These are phyloP conservation scores for Galago senegalensis DNA, from an alignment of 2,797 vertebrate genomes.

Conservation along the genomic window DNA sequence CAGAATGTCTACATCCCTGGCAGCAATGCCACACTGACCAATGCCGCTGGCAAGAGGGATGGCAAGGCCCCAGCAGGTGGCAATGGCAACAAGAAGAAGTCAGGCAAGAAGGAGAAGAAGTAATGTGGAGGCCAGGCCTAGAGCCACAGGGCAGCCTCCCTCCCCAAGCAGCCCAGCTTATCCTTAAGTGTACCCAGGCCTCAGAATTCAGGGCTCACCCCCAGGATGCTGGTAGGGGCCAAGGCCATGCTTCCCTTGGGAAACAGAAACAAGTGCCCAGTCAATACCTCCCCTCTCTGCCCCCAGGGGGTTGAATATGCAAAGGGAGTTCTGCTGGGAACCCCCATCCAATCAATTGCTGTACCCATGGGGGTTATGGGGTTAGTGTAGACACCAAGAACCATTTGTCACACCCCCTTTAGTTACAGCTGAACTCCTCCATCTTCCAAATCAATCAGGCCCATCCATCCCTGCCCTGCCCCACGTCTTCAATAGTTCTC, in stretches of 20 bases:
- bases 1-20: slow-evolving; percentile 99
- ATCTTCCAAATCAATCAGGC: slow-evolving; percentile 79
- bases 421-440: slow-evolving; percentile 76
- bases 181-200: slow-evolving; percentile 73
- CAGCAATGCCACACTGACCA: slow-evolving; percentile 97
- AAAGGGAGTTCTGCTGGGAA: slow-evolving; percentile 84
- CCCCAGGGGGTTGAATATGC: slow-evolving; percentile 86
- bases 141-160: slow-evolving; percentile 85
- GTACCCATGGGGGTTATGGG: slow-evolving; percentile 73
- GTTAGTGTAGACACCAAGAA: slow-evolving; percentile 68
- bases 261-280: slow-evolving; percentile 89
- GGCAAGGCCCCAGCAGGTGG: slow-evolving; percentile 91
- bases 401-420: slow-evolving; percentile 70
- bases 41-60: slow-evolving; percentile 92
- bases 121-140: slow-evolving; percentile 89
- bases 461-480: neutral
- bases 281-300: slow-evolving; percentile 83
- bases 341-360: slow-evolving; percentile 75
- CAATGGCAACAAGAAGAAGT: slow-evolving; percentile 98
- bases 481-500: neutral
- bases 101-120: slow-evolving; percentile 98
- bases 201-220: slow-evolving; percentile 74
- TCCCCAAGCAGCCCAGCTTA: slow-evolving; percentile 88
- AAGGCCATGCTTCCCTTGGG: slow-evolving; percentile 78
- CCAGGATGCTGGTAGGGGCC: slow-evolving; percentile 73